Evolutionary conservation across 1,140 invertebrate species (phyloP).

Genomic region (Drosophila subpulchrella): DNA sequence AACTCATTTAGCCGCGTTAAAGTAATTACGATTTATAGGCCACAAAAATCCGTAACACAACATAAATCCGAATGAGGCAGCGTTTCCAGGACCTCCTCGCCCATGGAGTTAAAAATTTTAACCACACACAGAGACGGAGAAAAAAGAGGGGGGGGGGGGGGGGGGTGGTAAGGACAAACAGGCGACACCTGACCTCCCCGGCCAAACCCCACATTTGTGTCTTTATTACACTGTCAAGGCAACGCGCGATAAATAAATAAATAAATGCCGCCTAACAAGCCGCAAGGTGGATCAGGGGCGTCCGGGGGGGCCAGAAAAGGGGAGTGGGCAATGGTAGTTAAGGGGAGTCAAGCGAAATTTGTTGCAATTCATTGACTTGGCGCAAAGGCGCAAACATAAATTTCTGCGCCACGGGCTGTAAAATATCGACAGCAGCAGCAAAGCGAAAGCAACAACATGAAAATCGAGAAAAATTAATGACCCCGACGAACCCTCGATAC

Average conservation of each 20-base stretch:
- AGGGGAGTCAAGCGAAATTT: conserved; percentile 64
- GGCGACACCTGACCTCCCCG: conserved; percentile 65
- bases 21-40: conserved; percentile 82
- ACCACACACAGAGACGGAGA: conserved; percentile 46
- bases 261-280: conserved; percentile 79
- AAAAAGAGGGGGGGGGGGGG: background rate
- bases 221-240: conserved; percentile 75
- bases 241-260: conserved; percentile 80
- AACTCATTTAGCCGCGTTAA: conserved; percentile 81
- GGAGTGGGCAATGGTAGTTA: conserved; percentile 19
- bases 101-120: conserved; percentile 73
- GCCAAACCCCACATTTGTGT: conserved; percentile 49
- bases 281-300: conserved; percentile 50
- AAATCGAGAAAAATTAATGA: conserved; percentile 49
- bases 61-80: conserved; percentile 78
- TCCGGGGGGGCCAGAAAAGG: background rate
- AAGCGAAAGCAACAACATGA: conserved; percentile 31
- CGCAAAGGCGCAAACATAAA: conserved; percentile 75
- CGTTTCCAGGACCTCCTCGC: background rate
- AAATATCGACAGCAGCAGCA: conserved; percentile 71
- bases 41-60: conserved; percentile 81
- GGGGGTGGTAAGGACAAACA: conserved; percentile 15
- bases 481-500: conserved; percentile 45
- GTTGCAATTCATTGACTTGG: conserved; percentile 82
- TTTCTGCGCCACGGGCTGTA: conserved; percentile 60